Evolutionary conservation across 2,797 vertebrate species (phyloP), one percentile per base, ranked within the genome.

Genomic region (Macroramphosus scolopax): DNA sequence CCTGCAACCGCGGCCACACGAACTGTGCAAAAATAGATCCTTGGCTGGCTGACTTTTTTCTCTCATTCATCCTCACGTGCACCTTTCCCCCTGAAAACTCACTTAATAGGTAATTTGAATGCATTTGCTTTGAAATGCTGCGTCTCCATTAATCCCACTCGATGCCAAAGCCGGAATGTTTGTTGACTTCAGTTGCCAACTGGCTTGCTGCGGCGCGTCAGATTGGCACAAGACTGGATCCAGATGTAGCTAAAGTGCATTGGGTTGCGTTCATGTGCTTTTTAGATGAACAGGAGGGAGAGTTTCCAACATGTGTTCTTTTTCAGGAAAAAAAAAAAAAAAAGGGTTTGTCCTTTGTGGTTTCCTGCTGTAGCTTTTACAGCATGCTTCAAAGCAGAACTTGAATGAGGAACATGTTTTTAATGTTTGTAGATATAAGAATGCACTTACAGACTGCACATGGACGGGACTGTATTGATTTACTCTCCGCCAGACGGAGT

Each of bases 311-410:
- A 32, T 47, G 22, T 20, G 35, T 25, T 8, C 22, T 43, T 51
- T n/a, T n/a, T n/a, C n/a, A 42, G 36, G 43, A 2, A 11, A 18
- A 2, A 16, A 45, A 34, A 45, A 25, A 25, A 13, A 17, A 52
- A 38, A 51, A 49, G 53, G 40, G 40, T 34, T 70, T 64, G 55
- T 51, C 39, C 35, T 75, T 56, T 67, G 73, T 53, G 73, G 73
- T 73, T 83, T 80, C 64, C 66, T 72, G 43, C 15, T 54, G 50
- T 51, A 44, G 41, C 45, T 49, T 72, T 79, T 69, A 53, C 58
- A 57, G 59, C 45, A 39, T 7, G 36, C 56, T 63, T 83, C 51
- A 73, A 80, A 77, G 56, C 42, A 5, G 25, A 1, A 16, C 43
- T 47, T 24, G 12, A 68, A 72, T 53, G 36, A 63, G 37, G 26